Base-by-base conservation (phyloP, 64 coral and sea anemone genomes). In the Pachyseris speciosa region DNA sequence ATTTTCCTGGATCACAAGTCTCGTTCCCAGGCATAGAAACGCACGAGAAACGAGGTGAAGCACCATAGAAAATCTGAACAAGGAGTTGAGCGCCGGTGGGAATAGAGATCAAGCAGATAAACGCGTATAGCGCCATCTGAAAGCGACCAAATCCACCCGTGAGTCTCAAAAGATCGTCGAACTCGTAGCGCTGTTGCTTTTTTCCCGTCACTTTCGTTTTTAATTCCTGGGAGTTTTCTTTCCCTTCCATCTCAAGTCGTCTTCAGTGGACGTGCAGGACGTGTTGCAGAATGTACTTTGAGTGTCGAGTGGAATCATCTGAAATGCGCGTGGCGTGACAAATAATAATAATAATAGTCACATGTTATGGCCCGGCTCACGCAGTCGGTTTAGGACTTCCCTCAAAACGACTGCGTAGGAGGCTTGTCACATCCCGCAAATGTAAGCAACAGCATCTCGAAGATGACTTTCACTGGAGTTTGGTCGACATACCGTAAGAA, bases 81-180 rank as follows among this genome's bases (percentile, higher is more conserved):
- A 93, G 84, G 42, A 84, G 42, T 27, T 85, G 73, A 15, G 81
- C 43, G 4, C 91, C 91, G 0, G 70, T 78, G 0, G 91, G 91
- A 47, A 93, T 66, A 1, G 72, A 86, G 27, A 93, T 43, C 38
- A 87, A 9, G 15, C 74, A 93, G 32, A 81, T 69, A 19, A 93
- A 87, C 4, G 31, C 15, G 5, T 71, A 93, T 0, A 93, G 44
- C 4, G 29, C 64, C 20, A 80, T 32, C 12, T 74, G 84, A 41
- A 78, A 93, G 6, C 91, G 72, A 29, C 91, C 84, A 19, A 93
- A 77, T n/a, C 91, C 91, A n/a, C 91, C 91, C 37, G 78, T 85
- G 20, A 87, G 69, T 5, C 25, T 10, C 1, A 87, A 13, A 65
- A 93, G 74, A 31, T 93, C 91, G 22, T 93, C 91, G 69, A 93